phyloP scores from a whole-genome alignment of 1,140 invertebrate species.

The Drosophila arawakana region DNA sequence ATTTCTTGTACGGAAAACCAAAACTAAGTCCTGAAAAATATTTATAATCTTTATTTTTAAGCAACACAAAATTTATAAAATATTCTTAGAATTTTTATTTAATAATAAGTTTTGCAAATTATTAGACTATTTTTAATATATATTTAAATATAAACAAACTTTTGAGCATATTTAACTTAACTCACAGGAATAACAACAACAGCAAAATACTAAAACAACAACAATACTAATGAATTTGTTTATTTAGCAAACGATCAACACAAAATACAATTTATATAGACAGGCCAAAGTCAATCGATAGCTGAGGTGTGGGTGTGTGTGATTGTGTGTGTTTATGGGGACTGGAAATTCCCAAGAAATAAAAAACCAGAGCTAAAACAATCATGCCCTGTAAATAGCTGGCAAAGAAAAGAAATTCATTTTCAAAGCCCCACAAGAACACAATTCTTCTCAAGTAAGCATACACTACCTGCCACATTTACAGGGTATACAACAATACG shows the following conservation, averaged over 20 bases:
- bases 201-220: slow-evolving; percentile 27
- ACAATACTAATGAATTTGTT: slow-evolving; percentile 65
- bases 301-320: slow-evolving; percentile 13
- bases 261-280: slow-evolving; percentile 78
- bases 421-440: background rate
- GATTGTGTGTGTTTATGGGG: slow-evolving; percentile 38
- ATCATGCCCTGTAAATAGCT: slow-evolving; percentile 11
- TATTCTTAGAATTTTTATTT: too few species aligned
- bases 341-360: slow-evolving; percentile 62
- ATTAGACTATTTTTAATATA: too few species aligned
- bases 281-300: slow-evolving; percentile 76
- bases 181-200: slow-evolving; percentile 27
- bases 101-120: too few species aligned
- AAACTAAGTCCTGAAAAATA: too few species aligned
- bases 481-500: slow-evolving; percentile 42
- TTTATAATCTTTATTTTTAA: too few species aligned
- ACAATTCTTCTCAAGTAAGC: too few species aligned
- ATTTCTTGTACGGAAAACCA: too few species aligned
- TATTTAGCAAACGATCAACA: slow-evolving; percentile 80
- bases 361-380: background rate
- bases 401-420: background rate
- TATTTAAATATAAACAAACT: slow-evolving; percentile 19
- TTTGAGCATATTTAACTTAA: slow-evolving; percentile 14
- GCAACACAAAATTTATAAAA: too few species aligned
- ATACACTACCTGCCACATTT: background rate